Evolutionary conservation across 2,888 invertebrate genomes (phyloP).

Genomic region (Myathropa florea): DNA sequence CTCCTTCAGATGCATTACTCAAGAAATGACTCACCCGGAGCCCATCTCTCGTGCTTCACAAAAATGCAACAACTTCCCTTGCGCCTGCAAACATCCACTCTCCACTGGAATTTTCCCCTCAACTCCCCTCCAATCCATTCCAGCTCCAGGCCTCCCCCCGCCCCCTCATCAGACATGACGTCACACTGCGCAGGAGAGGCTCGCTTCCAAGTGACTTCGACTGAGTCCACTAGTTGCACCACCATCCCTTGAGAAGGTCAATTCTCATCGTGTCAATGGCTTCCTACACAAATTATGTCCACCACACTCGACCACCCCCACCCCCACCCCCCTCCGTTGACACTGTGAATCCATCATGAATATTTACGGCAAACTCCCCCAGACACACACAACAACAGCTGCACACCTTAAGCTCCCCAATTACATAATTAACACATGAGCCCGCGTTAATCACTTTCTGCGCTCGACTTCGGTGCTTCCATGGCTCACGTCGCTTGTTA

Average conservation of each 20-base stretch:
- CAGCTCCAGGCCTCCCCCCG: neutral
- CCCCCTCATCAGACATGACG: neutral
- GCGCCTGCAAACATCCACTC: slow-evolving; percentile 15
- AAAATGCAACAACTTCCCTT: neutral
- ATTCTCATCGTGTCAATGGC: slow-evolving; percentile 36
- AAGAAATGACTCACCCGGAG: neutral
- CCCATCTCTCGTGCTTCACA: neutral
- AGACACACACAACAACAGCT: neutral
- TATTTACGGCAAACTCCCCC: slow-evolving; percentile 29
- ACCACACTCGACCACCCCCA: slow-evolving; percentile 29
- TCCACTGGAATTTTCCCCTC: neutral
- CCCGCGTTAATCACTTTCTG: slow-evolving; percentile 51
- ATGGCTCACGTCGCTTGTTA: slow-evolving; percentile 34
- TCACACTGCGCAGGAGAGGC: slow-evolving; percentile 36
- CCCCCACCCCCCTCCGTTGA: slow-evolving; percentile 17
- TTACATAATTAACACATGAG: slow-evolving; percentile 67
- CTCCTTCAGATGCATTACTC: neutral
- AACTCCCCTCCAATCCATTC: neutral
- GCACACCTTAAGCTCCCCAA: slow-evolving; percentile 36
- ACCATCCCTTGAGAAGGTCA: slow-evolving; percentile 41
- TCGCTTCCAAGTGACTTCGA: neutral
- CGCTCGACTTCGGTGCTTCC: neutral
- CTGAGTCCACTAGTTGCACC: slow-evolving; percentile 48
- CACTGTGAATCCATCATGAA: slow-evolving; percentile 37
- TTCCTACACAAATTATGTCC: slow-evolving; percentile 38